phyloP scores from a whole-genome alignment of 2,113 vertebrate genomes.

The Lophochroa leadbeateri region DNA sequence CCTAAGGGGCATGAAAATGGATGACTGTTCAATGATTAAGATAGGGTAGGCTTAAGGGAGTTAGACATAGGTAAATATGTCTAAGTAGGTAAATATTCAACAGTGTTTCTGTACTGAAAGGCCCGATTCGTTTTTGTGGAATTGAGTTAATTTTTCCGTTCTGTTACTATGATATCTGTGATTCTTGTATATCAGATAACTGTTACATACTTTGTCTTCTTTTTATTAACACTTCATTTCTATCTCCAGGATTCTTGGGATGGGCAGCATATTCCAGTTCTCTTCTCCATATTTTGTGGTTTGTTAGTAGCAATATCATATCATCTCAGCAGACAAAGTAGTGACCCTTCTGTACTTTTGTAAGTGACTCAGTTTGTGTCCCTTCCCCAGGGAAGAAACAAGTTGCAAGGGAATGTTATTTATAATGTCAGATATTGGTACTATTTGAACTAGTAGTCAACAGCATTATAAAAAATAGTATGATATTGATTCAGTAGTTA shows the following conservation, averaged over 20 bases:
- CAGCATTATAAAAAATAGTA: not conserved
- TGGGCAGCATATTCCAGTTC: slow-evolving; percentile 96
- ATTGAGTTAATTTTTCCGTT: not conserved
- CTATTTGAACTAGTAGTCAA: not conserved
- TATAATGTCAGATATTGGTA: not conserved
- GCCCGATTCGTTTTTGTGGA: not conserved
- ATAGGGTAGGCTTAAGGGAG: not conserved
- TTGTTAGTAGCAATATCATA: slow-evolving; percentile 95
- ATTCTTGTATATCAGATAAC: not conserved
- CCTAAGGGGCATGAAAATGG: not conserved
- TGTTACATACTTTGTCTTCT: not conserved
- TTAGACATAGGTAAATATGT: not conserved
- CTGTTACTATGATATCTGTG: not conserved
- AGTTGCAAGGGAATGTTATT: not conserved
- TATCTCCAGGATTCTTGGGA: slow-evolving; percentile 92
- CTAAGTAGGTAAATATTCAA: not conserved
- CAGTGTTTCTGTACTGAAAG: not conserved
- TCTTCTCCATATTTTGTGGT: slow-evolving; percentile 97
- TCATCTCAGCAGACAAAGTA: slow-evolving; percentile 97
- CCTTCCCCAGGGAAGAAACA: not conserved
- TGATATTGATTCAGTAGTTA: not conserved
- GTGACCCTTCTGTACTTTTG: slow-evolving; percentile 96
- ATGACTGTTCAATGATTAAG: not conserved
- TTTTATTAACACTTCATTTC: not conserved
- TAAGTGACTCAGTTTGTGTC: slow-evolving; percentile 73